phyloP scores from a whole-genome alignment of 1,140 invertebrate genomes.

The Stenopsyche tienmushanensis region DNA sequence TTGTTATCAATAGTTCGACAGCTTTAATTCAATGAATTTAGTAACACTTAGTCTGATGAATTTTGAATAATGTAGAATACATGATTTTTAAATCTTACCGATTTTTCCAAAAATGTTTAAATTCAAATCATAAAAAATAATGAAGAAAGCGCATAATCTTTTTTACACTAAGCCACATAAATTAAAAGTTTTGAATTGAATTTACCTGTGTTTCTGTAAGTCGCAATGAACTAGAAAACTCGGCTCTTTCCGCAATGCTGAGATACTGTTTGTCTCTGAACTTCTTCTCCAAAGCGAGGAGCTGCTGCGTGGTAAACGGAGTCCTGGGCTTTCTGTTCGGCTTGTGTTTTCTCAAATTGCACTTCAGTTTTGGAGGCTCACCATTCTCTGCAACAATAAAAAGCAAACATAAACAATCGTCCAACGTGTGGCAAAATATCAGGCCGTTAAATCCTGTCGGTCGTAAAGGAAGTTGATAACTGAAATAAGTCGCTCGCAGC shows the following conservation, averaged over 20 bases:
- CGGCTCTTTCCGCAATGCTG: slow-evolving; percentile 93
- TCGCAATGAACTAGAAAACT: slow-evolving; percentile 90
- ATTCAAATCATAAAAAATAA: no score
- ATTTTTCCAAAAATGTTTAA: no score
- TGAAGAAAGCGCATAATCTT: no score
- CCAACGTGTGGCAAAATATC: background rate
- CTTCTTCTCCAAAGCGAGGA: slow-evolving; percentile 92
- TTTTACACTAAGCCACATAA: no score
- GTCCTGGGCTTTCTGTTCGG: slow-evolving; percentile 96
- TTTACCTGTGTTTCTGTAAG: slow-evolving; percentile 93
- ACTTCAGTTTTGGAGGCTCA: slow-evolving; percentile 83
- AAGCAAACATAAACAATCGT: slow-evolving; percentile 37
- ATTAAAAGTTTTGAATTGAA: no score
- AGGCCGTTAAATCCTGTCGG: background rate
- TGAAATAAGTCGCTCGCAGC: background rate
- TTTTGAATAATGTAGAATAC: no score
- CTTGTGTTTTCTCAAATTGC: slow-evolving; percentile 89
- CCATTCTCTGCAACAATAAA: slow-evolving; percentile 61
- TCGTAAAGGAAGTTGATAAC: background rate
- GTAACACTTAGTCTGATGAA: no score
- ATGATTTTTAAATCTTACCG: no score
- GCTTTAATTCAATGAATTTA: no score
- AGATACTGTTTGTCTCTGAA: slow-evolving; percentile 96
- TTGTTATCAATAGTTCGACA: no score
- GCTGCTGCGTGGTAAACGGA: slow-evolving; percentile 95